These are phyloP conservation scores for Eremobia ochroleuca DNA, from an alignment of 2,888 invertebrate species.

Conservation along the genomic window DNA sequence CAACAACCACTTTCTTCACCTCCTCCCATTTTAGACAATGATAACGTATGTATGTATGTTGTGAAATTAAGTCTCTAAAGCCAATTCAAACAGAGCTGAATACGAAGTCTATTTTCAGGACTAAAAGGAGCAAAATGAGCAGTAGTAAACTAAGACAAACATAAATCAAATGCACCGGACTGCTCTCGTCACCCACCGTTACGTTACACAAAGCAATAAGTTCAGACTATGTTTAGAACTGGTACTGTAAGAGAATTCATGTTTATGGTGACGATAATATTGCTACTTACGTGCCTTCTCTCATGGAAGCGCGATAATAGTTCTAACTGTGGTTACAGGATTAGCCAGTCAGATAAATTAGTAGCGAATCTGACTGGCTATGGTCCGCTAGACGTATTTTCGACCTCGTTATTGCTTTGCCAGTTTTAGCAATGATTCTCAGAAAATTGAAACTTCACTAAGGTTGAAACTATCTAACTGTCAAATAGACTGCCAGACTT, in stretches of 20 bases:
- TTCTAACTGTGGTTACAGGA: background rate
- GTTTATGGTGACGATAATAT: slow-evolving; percentile 6
- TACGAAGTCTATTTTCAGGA: slow-evolving; percentile 40
- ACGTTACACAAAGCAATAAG: slow-evolving; percentile 17
- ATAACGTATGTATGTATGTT: background rate
- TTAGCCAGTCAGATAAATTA: background rate
- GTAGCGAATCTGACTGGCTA: too few species aligned
- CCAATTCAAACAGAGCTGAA: slow-evolving; percentile 12
- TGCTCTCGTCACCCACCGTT: slow-evolving; percentile 37
- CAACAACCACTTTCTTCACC: background rate
- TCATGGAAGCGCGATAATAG: background rate
- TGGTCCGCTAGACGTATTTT: background rate
- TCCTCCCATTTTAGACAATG: background rate
- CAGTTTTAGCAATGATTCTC: background rate
- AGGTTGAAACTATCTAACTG: background rate
- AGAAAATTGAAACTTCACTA: background rate
- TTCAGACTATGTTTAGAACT: slow-evolving; percentile 34
- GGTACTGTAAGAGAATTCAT: background rate
- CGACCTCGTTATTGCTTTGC: background rate
- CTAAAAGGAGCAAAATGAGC: slow-evolving; percentile 21
- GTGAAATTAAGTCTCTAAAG: slow-evolving; percentile 11
- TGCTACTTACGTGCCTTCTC: background rate
- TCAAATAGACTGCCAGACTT: background rate
- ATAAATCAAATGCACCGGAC: slow-evolving; percentile 56
- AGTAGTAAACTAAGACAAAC: slow-evolving; percentile 48